Conservation (phyloP, 2,888 invertebrate genomes). For the Oxycera nigricornis region DNA sequence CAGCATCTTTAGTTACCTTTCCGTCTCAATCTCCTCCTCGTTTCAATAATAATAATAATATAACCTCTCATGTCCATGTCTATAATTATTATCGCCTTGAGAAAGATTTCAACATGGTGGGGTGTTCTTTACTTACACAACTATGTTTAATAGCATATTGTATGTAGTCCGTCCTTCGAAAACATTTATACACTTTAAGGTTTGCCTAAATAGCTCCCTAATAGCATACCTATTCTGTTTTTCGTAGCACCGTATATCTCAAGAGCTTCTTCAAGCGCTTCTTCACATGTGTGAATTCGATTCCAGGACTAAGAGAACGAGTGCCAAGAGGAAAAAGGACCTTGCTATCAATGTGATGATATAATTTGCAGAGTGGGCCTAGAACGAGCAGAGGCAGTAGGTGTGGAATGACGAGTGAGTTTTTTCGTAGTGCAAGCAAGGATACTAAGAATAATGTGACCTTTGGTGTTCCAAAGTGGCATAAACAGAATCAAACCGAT, state of each 20-base stretch:
- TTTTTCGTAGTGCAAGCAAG: slow-evolving; percentile 8
- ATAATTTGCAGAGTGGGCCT: slow-evolving; percentile 9
- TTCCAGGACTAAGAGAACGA: no score
- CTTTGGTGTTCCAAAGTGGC: slow-evolving; percentile 25
- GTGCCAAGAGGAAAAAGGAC: neutral
- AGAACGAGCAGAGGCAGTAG: no score
- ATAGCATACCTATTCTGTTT: slow-evolving; percentile 18
- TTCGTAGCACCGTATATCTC: neutral
- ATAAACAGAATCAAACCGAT: slow-evolving; percentile 35
- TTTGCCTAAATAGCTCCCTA: slow-evolving; percentile 2
- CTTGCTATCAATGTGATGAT: neutral
- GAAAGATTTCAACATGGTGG: no score
- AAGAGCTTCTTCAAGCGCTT: neutral
- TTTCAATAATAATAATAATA: no score
- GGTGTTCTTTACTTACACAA: no score
- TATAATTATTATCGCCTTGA: no score
- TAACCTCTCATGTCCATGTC: no score
- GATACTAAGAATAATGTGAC: slow-evolving; percentile 23
- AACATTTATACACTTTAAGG: no score
- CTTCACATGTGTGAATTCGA: neutral
- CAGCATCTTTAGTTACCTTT: no score
- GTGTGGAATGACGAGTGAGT: neutral
- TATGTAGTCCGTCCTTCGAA: no score
- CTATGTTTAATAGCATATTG: no score
- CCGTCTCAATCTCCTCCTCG: no score